phyloP scores from a whole-genome alignment of 2,797 vertebrate species.

The Platyrinchus mystaceus region DNA sequence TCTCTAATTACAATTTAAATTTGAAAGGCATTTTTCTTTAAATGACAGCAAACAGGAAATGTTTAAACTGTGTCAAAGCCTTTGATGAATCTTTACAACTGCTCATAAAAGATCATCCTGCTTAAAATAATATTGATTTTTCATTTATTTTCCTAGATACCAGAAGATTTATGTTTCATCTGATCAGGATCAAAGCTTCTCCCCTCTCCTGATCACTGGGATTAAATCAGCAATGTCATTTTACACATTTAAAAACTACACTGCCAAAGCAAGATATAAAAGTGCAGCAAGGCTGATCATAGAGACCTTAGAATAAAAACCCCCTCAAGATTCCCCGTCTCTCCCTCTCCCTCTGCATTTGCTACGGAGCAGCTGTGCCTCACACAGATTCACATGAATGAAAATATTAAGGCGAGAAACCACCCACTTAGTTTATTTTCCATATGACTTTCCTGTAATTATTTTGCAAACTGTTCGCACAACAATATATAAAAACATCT shows the following conservation, averaged over 20 bases:
- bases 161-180: constrained; percentile 64
- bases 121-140: constrained; percentile 67
- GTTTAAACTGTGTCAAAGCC: constrained; percentile 55
- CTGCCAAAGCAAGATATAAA: constrained; percentile 66
- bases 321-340: constrained; percentile 75
- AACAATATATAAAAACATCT: constrained; percentile 98
- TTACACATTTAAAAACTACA: constrained; percentile 60
- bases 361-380: constrained; percentile 82
- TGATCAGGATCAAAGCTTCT: constrained; percentile 66
- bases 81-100: constrained; percentile 54
- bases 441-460: constrained; percentile 91
- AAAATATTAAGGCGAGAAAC: constrained; percentile 88
- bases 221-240: constrained; percentile 67
- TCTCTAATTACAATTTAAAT: constrained; percentile 56
- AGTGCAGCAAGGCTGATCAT: constrained; percentile 64
- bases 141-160: constrained; percentile 64
- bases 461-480: constrained; percentile 90
- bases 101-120: constrained; percentile 64
- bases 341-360: constrained; percentile 74
- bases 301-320: constrained; percentile 76
- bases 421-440: constrained; percentile 92
- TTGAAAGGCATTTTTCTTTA: constrained; percentile 55
- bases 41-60: constrained; percentile 53
- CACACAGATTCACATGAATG: constrained; percentile 86
- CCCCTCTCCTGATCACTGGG: constrained; percentile 43